Evolutionary conservation across 1,140 invertebrate genomes (phyloP), one percentile per base, ranked within the genome.

Genomic region (Odontomachus brunneus): DNA sequence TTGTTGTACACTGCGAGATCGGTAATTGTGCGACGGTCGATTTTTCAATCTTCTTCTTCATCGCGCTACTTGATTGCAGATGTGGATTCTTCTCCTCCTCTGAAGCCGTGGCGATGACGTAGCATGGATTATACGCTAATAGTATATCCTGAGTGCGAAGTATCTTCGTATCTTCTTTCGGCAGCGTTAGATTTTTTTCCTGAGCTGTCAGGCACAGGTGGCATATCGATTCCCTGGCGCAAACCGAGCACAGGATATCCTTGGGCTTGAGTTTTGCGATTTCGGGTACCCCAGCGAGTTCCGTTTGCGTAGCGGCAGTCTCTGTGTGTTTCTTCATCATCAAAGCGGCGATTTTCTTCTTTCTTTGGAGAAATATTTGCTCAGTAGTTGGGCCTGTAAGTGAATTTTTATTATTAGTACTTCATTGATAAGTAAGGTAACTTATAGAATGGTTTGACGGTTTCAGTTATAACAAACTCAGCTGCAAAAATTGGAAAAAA

Each of bases 131-230:
- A 24, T 90, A 90, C 1, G 89, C 81, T 5, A 90, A 17, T 5
- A 90, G 53, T 83, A 90, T 90, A 57, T 90, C 89, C 26, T 85
- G 73, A 0, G 90, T 90, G 26, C 76, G 69, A 19, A 84, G 65
- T 14, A 84, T 78, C 44, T 83, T 89, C 0, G 5, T 22, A 0
- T 33, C 29, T 33, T 33, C 80, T 65, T 59, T 83, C 29, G 11
- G 29, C 29, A 22, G 9, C 12, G 76, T 17, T 11, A 12, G 1
- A 22, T 26, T 5, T 14, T 49, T 15, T 11, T 38, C 1, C n/a
- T 83, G 22, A 7, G 15, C 33, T 0, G 19, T 29, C 19, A 55
- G 9, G 55, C 84, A 87, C 49, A 53, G 73, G 9, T 82, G 49
- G 12, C 88, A 90, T 15, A 65, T 57, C 1, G 87, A 87, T 14